Conservation (phyloP, 2,797 vertebrate genomes). For the Tadarida brasiliensis region DNA sequence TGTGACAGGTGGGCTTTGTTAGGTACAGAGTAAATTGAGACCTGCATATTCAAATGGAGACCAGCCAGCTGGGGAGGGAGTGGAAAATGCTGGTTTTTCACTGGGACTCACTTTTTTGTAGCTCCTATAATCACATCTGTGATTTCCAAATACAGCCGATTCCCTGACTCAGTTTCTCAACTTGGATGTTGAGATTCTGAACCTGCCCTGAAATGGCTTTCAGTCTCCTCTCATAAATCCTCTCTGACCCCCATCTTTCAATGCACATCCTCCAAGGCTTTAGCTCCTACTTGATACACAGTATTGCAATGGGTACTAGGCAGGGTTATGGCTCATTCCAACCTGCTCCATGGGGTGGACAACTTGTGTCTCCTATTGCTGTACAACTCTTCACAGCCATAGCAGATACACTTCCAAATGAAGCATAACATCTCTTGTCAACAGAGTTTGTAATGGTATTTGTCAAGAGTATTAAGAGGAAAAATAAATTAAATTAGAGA, state of each 20-base stretch:
- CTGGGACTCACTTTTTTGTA: background rate
- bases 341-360: background rate
- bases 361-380: background rate
- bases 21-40: background rate
- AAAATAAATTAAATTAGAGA: conserved; percentile 67
- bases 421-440: background rate
- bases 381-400: background rate
- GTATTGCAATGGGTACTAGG: accelerated
- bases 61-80: background rate
- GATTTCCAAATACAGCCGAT: background rate
- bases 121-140: background rate
- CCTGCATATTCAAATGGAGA: background rate
- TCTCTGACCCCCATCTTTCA: background rate
- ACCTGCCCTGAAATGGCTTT: background rate
- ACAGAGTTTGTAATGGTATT: conserved; percentile 26
- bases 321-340: background rate
- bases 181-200: background rate
- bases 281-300: background rate
- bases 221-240: background rate
- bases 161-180: background rate
- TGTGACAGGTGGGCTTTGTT: background rate
- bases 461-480: conserved; percentile 57
- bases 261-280: background rate
- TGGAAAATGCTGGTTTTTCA: background rate
- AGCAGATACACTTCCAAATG: background rate